Evolutionary conservation across 2,113 vertebrate species (phyloP).

Genomic region (Hyaena hyaena): DNA sequence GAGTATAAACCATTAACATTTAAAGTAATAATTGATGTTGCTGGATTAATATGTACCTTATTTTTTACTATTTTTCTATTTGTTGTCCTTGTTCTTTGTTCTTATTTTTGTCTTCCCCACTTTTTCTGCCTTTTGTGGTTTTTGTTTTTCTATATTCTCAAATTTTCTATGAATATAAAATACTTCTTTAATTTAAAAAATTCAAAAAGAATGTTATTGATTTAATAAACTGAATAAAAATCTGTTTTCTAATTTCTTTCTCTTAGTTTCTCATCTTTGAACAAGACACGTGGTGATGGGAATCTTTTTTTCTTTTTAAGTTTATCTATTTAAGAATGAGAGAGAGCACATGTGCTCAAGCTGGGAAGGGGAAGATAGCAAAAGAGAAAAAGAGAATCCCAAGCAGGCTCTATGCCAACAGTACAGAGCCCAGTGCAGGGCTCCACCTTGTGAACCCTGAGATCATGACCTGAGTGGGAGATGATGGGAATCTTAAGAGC

Average conservation of each 20-base stretch:
- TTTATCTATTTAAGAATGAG: no score
- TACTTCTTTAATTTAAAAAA: neutral
- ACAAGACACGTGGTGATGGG: neutral
- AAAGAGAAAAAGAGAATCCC: no score
- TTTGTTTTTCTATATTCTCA: neutral
- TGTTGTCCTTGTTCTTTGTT: neutral
- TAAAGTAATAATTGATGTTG: neutral
- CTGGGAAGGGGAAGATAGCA: no score
- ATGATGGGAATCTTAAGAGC: neutral
- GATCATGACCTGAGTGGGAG: no score
- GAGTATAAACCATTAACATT: neutral
- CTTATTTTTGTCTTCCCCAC: neutral
- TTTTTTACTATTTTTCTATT: neutral
- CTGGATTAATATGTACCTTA: neutral
- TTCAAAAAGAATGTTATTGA: neutral
- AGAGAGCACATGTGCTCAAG: no score
- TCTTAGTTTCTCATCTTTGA: neutral
- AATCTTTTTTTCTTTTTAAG: neutral
- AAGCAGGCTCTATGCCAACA: no score
- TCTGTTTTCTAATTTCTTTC: neutral
- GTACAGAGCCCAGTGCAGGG: no score
- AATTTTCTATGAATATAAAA: neutral
- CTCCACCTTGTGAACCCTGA: no score
- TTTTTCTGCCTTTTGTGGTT: no score
- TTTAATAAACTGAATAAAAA: neutral